Conservation (phyloP, 2,113 vertebrate genomes). For the Periophthalmodon schlosseri region DNA sequence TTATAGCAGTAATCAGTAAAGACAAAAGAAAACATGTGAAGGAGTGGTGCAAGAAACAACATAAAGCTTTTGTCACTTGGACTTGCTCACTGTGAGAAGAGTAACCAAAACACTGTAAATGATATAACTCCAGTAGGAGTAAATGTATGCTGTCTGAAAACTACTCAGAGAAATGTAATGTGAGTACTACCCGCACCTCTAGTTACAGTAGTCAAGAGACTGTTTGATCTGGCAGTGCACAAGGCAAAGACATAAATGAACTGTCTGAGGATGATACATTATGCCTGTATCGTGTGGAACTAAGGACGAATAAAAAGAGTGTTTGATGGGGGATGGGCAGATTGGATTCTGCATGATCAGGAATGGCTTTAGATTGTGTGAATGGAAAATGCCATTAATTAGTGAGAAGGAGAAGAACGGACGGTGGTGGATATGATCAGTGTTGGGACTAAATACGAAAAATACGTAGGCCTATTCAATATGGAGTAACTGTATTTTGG, state of each 20-base stretch:
- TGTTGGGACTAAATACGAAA: no score
- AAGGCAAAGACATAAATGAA: neutral
- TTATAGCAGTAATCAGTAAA: no score
- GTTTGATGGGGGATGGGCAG: neutral
- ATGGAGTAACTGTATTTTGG: no score
- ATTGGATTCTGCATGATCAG: neutral
- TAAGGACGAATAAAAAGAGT: neutral
- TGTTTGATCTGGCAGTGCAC: neutral
- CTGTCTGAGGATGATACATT: neutral
- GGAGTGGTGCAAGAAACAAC: no score
- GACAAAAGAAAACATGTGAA: no score
- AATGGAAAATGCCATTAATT: constrained; percentile 7
- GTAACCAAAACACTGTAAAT: no score
- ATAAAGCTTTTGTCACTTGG: no score
- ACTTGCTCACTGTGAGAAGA: no score
- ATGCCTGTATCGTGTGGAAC: neutral
- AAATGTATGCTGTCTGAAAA: neutral
- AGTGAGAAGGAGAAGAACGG: neutral
- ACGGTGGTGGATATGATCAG: neutral
- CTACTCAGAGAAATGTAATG: neutral
- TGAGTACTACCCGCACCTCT: neutral
- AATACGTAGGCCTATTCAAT: no score
- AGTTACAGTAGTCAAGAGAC: neutral
- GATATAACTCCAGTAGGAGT: no score
- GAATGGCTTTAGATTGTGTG: neutral